Base-by-base conservation (phyloP, 2,797 vertebrate species). In the Pelobates cultripes region DNA sequence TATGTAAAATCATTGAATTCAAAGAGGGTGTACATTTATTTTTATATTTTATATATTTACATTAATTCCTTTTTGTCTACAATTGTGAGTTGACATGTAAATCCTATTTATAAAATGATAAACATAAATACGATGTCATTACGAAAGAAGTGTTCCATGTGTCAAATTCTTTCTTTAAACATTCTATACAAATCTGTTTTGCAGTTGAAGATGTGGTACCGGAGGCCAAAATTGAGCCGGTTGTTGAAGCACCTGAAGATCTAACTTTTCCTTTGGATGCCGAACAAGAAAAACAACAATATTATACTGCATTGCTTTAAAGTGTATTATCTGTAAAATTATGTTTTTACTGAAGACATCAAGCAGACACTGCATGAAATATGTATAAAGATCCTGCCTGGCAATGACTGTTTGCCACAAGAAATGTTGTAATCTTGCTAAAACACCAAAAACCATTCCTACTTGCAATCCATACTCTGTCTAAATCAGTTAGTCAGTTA, bases 231-330 rank as follows among this genome's bases (percentile, higher is more conserved):
- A 53, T 43, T 28, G 63, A 3, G 10, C 17, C 43, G 14, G 44
- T 40, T 53, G 72, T 15, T 41, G 64, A 42, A 61, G n/a, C 3
- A 73, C 43, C 75, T 63, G 75, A 83, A 10, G 43, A 15, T 28
- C 53, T 83, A 42, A 61, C 43, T 43, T 78, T 83, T 55, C 28
- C 70, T 47, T 3, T 73, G 1, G 41, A 77, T 12, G 68, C 61
- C 28, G 75, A 67, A 41, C 44, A 76, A 45, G 70, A 68, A 15
- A 75, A 78, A 14, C 75, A 73, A 69, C 75, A 69, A 14, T 78
- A 78, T 70, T 83, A 83, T 42, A 83, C 81, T n/a, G 69, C 75
- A 55, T 67, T 78, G 47, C 63, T 83, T 63, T 83, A 78, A 81
- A 64, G 61, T 7, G 17, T 43, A 43, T 43, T 70, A 15, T 3